Evolutionary conservation across 2,113 vertebrate species (phyloP).

Genomic region (Pseudorasbora parva): DNA sequence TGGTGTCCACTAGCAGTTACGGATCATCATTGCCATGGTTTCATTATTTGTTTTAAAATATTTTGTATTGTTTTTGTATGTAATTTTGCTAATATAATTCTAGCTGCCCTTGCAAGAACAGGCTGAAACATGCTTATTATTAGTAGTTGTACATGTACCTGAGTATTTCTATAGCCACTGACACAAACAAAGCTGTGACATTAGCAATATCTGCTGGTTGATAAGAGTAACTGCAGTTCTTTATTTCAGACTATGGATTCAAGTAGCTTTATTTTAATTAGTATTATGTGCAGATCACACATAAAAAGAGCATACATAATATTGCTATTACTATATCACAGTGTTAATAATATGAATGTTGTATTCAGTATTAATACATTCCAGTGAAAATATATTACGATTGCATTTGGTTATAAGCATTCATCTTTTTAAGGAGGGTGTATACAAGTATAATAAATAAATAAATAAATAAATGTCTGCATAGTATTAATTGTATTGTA

Average conservation of each 20-base stretch:
- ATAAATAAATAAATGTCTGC: not conserved
- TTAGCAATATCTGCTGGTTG: conserved; percentile 50
- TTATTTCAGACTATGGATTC: not conserved
- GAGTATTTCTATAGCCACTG: not conserved
- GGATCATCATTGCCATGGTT: not conserved
- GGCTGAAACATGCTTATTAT: not conserved
- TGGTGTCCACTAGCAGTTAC: conserved; percentile 12
- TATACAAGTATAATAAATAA: not conserved
- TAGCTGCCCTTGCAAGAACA: not conserved
- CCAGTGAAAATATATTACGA: not conserved
- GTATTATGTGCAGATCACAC: not conserved
- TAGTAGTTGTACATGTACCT: not conserved
- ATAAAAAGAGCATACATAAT: conserved; percentile 1
- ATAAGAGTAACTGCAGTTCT: not conserved
- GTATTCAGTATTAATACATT: not conserved
- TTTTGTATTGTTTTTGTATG: not conserved
- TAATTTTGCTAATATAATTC: not conserved
- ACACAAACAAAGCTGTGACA: not conserved
- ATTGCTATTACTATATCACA: not conserved
- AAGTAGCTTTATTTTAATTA: not conserved
- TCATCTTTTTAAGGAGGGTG: not conserved
- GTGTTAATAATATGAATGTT: not conserved
- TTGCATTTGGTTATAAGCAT: not conserved
- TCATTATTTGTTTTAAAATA: not conserved
- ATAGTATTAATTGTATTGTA: not conserved